Evolutionary conservation across 2,888 invertebrate species (phyloP).

Genomic region (Cotesia congregata): DNA sequence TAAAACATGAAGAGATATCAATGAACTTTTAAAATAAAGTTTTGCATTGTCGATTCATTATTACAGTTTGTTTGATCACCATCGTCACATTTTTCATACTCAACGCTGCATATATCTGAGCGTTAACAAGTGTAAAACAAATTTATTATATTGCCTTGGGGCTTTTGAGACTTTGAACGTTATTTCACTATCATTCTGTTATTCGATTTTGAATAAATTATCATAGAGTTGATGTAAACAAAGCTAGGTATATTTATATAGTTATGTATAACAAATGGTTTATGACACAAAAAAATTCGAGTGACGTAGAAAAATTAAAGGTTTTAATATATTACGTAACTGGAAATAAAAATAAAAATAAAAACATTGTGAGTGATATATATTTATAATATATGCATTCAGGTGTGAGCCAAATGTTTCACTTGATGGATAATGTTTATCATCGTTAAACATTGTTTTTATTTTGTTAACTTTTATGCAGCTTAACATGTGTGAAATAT

Average conservation of each 20-base stretch:
- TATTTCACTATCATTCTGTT: neutral
- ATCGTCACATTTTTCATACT: neutral
- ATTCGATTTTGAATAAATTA: neutral
- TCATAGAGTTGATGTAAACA: neutral
- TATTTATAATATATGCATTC: slow-evolving; percentile 1
- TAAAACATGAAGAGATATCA: no score
- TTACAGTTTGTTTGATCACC: neutral
- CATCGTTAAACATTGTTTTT: neutral
- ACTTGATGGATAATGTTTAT: neutral
- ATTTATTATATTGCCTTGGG: neutral
- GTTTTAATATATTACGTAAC: neutral
- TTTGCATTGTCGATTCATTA: neutral
- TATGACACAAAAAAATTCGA: neutral
- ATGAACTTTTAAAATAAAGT: neutral
- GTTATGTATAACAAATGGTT: neutral
- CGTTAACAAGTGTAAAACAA: neutral
- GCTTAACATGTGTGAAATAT: neutral
- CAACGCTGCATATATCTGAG: neutral
- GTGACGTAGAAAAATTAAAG: neutral
- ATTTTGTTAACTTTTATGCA: neutral
- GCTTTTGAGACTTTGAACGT: neutral
- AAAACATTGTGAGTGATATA: neutral
- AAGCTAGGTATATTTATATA: neutral
- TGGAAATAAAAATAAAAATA: neutral
- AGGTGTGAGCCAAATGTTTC: neutral